These are phyloP conservation scores for Cheilosia vernalis DNA, from an alignment of 2,888 invertebrate species.

Conservation along the genomic window DNA sequence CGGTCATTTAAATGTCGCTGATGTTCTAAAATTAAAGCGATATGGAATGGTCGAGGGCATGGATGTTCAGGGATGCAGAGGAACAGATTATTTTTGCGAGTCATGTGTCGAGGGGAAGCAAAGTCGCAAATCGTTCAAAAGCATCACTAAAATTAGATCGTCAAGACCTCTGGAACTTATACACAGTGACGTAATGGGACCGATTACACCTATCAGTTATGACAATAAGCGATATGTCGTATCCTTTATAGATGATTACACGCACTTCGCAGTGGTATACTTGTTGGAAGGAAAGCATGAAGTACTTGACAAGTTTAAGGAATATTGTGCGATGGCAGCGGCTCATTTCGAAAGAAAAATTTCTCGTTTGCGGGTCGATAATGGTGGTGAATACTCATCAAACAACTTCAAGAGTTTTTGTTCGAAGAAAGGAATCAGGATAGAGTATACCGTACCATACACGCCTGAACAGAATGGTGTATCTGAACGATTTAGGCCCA, in stretches of 20 bases:
- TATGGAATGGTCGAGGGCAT: too few species aligned
- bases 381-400: slow-evolving; percentile 2
- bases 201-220: not conserved
- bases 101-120: not conserved
- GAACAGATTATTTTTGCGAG: not conserved
- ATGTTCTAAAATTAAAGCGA: too few species aligned
- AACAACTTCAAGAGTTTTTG: not conserved
- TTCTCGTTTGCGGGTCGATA: not conserved
- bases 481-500: too few species aligned
- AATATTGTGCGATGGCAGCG: not conserved
- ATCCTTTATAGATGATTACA: not conserved
- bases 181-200: not conserved
- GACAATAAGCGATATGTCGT: not conserved
- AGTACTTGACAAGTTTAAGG: not conserved
- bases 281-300: not conserved
- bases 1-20: too few species aligned
- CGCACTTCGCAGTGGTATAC: not conserved
- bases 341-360: slow-evolving; percentile 4
- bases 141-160: not conserved
- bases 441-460: not conserved
- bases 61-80: not conserved
- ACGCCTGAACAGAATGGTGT: not conserved
- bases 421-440: not conserved
- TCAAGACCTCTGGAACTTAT: not conserved
- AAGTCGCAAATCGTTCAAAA: not conserved